phyloP scores from a whole-genome alignment of 1,140 invertebrate species.

The Sarcophaga peregrina region DNA sequence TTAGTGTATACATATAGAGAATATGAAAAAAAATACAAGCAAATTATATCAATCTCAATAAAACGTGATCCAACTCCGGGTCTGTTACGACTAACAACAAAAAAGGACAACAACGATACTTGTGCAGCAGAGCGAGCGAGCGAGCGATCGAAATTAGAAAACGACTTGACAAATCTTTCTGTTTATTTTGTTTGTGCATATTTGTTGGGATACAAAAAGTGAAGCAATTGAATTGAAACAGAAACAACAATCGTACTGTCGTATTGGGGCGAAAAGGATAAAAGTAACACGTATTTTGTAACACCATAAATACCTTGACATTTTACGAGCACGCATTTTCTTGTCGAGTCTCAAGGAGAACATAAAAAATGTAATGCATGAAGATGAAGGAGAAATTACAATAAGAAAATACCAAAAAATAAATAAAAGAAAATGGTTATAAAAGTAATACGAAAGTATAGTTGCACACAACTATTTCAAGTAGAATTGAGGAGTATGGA shows the following conservation, averaged over 20 bases:
- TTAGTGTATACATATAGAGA: not conserved
- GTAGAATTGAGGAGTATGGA: too few relatives aligned
- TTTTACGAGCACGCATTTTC: not conserved
- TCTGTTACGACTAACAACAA: not conserved
- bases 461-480: not conserved
- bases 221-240: not conserved
- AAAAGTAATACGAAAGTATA: not conserved
- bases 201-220: not conserved
- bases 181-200: not conserved
- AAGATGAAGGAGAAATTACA: not conserved
- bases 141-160: not conserved
- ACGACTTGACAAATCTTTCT: slow-evolving; percentile 23
- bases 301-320: slow-evolving; percentile 10
- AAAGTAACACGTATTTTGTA: not conserved
- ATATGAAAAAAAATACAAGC: not conserved
- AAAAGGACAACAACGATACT: not conserved
- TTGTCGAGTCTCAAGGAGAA: not conserved
- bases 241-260: too few relatives aligned
- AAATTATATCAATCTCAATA: slow-evolving; percentile 27
- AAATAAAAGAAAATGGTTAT: not conserved
- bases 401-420: not conserved
- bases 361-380: not conserved
- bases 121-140: not conserved
- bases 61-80: not conserved
- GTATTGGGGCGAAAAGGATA: not conserved